These are phyloP conservation scores for Pseudorectes ferrugineus DNA, from an alignment of 2,113 vertebrate genomes.

Conservation along the genomic window DNA sequence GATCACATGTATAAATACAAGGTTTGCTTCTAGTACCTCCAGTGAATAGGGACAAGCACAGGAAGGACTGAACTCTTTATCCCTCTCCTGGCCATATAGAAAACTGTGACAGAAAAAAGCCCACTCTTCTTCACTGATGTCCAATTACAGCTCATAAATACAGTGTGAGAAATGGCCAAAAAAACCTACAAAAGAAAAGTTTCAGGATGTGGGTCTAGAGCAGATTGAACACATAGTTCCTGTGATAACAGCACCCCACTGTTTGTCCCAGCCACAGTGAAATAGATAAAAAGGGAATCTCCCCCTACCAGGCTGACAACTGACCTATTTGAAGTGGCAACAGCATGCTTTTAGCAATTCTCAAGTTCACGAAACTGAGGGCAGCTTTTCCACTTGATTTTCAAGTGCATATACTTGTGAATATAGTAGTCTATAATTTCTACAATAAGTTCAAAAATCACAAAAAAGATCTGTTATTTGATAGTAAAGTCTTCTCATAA, in stretches of 20 bases:
- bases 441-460: not conserved
- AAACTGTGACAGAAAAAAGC: not conserved
- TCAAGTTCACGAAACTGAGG: not conserved
- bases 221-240: rapidly evolving
- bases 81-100: rapidly evolving
- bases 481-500: not conserved
- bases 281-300: not conserved
- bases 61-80: not conserved
- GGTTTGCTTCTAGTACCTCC: not conserved
- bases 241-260: too few species aligned
- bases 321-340: not conserved
- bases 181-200: not conserved
- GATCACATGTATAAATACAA: not conserved
- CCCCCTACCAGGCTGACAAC: rapidly evolving
- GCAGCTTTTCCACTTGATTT: not conserved
- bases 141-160: not conserved
- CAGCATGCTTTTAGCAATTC: not conserved
- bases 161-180: not conserved
- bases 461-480: not conserved
- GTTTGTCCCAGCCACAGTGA: not conserved
- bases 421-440: not conserved
- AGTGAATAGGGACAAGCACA: rapidly evolving
- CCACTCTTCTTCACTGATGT: not conserved
- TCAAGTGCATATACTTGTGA: not conserved
- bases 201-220: not conserved